phyloP scores from a whole-genome alignment of 2,888 invertebrate species.

The Tiphia femorata region DNA sequence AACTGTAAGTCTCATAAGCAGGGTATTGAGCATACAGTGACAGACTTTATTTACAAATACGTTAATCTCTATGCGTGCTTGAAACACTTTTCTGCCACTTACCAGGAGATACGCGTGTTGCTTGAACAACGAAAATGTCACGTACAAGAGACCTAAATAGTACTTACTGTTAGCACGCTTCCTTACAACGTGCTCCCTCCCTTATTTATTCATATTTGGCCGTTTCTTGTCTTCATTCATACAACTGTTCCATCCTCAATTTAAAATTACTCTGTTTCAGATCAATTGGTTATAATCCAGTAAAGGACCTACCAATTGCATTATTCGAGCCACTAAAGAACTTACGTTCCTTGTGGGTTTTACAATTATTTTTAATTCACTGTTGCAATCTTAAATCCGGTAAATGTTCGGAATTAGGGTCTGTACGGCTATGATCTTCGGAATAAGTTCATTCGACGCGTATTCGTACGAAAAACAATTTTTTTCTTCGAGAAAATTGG shows the following conservation, averaged over 20 bases:
- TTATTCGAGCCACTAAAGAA: constrained; percentile 56
- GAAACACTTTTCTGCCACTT: constrained; percentile 37
- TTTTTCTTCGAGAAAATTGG: too few species aligned
- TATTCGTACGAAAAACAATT: too few species aligned
- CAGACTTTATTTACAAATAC: constrained; percentile 24
- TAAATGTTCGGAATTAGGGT: too few species aligned
- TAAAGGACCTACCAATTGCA: constrained; percentile 50
- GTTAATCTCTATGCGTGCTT: constrained; percentile 46
- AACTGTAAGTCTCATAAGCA: constrained; percentile 69
- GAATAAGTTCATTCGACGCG: too few species aligned
- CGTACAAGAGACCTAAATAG: constrained; percentile 36
- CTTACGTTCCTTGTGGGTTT: constrained; percentile 64
- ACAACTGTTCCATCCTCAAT: neutral
- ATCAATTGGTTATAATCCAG: constrained; percentile 60
- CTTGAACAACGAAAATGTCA: constrained; percentile 37
- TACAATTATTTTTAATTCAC: neutral
- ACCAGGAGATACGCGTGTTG: constrained; percentile 19
- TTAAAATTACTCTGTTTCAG: constrained; percentile 41
- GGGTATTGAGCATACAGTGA: neutral
- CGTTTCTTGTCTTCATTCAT: constrained; percentile 7
- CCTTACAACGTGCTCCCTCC: too few species aligned
- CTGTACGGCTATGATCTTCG: too few species aligned
- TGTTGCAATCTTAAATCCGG: too few species aligned
- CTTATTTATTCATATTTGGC: too few species aligned
- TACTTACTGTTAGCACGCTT: too few species aligned